phyloP scores from a whole-genome alignment of 1,140 invertebrate species.

The Cyrtorhinus lividipennis region DNA sequence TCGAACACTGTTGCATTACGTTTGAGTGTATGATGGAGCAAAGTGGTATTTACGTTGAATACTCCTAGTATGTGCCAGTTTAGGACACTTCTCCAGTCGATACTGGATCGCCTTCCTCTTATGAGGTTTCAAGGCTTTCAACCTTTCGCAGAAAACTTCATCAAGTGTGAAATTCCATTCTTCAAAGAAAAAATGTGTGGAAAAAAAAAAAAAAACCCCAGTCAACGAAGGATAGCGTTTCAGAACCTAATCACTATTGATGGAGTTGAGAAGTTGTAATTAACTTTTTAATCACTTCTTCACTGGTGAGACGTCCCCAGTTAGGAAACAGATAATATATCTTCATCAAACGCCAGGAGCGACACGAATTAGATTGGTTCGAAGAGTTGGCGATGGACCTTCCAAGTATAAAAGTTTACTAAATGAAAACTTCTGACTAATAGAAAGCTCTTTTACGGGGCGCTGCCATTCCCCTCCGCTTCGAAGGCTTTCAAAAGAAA shows the following conservation, averaged over 20 bases:
- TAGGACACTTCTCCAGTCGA: no score
- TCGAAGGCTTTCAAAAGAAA: neutral
- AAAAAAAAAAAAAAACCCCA: no score
- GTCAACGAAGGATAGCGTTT: neutral
- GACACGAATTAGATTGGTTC: neutral
- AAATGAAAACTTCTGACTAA: slow-evolving; percentile 6
- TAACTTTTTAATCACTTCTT: slow-evolving; percentile 7
- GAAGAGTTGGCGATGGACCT: neutral
- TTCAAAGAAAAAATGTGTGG: no score
- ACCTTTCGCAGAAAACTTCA: no score
- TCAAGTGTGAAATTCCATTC: no score
- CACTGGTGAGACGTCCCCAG: neutral
- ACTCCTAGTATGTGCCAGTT: no score
- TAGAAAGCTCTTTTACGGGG: slow-evolving; percentile 4
- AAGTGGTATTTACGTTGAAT: no score
- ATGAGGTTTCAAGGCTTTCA: no score
- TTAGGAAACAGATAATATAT: neutral
- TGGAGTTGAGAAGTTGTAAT: slow-evolving; percentile 2
- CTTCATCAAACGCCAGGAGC: slow-evolving; percentile 12
- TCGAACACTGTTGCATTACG: no score
- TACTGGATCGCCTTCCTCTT: no score
- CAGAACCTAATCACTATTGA: slow-evolving; percentile 3
- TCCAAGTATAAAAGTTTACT: slow-evolving; percentile 1
- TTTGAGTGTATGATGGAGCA: no score
- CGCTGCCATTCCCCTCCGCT: neutral